Percentiles rank a stretch among this genome's conserved stretches.
phyloP scores from a whole-genome alignment of 35 echinoderm and acorn worm species.

The Apostichopus californicus region DNA sequence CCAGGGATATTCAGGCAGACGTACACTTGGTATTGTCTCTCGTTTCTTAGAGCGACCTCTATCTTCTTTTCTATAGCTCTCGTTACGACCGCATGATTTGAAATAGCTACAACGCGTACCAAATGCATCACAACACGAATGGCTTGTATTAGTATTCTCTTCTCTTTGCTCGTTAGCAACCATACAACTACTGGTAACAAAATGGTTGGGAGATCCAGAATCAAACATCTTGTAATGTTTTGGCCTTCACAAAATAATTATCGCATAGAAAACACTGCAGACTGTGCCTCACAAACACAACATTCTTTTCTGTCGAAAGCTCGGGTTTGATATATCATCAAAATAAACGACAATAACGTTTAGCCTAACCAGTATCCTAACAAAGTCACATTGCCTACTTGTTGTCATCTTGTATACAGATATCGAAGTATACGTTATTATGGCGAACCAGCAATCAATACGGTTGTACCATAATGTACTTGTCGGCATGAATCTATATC shows the following conservation, averaged over 20 bases:
- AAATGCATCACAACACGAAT: conserved; percentile 34
- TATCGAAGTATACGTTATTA: background rate
- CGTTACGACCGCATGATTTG: background rate
- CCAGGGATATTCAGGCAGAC: conserved; percentile 84
- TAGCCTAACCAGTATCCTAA: background rate
- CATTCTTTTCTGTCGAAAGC: too few species aligned
- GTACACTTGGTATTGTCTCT: conserved; percentile 69
- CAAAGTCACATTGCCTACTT: background rate
- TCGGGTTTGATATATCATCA: too few species aligned
- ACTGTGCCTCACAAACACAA: too few species aligned
- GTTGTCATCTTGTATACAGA: background rate
- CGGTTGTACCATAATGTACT: background rate
- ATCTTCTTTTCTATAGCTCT: background rate
- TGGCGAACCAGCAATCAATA: background rate
- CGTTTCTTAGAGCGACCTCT: conserved; percentile 55
- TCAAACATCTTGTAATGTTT: background rate
- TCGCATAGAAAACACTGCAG: too few species aligned
- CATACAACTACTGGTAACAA: background rate
- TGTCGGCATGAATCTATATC: background rate
- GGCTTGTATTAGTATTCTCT: background rate
- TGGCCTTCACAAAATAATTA: background rate
- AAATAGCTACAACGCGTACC: conserved; percentile 15
- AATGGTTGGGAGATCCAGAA: background rate
- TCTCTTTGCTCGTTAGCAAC: background rate
- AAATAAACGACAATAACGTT: too few species aligned